A percentile compares a stretch with the other conserved stretches of the same genome.
Conservation (phyloP, 2,888 invertebrate genomes). For the Platerodrilus igneus region DNA sequence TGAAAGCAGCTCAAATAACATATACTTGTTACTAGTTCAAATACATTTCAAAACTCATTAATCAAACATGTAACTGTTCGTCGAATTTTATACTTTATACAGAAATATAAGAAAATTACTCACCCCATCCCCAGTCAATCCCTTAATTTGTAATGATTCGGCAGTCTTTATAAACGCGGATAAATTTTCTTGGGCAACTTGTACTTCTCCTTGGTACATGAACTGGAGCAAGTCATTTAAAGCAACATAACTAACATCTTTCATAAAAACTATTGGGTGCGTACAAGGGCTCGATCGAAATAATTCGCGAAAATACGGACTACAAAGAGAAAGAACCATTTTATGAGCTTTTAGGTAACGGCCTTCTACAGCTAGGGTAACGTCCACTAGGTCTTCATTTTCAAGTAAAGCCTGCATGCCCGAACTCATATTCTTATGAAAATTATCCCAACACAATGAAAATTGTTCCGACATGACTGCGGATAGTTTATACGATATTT, state of each 20-base stretch:
- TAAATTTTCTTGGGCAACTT: conserved; percentile 45
- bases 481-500: no score
- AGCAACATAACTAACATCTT: conserved; percentile 64
- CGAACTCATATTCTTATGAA: conserved; percentile 67
- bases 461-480: conserved; percentile 65
- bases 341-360: conserved; percentile 72
- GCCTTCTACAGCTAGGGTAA: conserved; percentile 52
- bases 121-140: conserved; percentile 46
- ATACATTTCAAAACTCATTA: no score
- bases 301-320: conserved; percentile 70
- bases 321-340: conserved; percentile 71
- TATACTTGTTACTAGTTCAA: no score
- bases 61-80: no score
- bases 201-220: conserved; percentile 69
- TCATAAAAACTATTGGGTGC: conserved; percentile 68
- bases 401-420: conserved; percentile 57
- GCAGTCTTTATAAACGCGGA: conserved; percentile 47
- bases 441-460: conserved; percentile 75
- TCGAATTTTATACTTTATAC: no score
- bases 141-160: conserved; percentile 47
- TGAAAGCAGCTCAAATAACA: no score
- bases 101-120: no score
- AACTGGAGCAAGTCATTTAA: conserved; percentile 64
- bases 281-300: conserved; percentile 68
- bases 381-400: conserved; percentile 47